phyloP scores from a whole-genome alignment of 64 coral and sea anemone genomes.

The Pocillopora verrucosa region DNA sequence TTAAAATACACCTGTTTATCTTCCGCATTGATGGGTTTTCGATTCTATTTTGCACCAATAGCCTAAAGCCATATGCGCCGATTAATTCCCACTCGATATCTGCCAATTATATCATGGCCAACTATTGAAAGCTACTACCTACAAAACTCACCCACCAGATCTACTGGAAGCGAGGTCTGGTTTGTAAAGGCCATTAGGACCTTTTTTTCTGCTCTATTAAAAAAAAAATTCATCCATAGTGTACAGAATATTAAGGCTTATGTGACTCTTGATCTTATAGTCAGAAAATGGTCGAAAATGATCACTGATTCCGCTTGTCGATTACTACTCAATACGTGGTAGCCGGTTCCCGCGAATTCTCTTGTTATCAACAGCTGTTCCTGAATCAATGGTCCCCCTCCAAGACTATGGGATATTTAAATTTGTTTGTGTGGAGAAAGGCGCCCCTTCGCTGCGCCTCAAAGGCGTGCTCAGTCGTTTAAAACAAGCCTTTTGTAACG shows the following conservation, averaged over 20 bases:
- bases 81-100: conserved; percentile 42
- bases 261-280: conserved; percentile 10
- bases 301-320: neutral
- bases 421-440: conserved; percentile 11
- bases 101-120: neutral
- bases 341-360: conserved; percentile 48
- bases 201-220: neutral
- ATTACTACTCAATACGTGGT: conserved; percentile 24
- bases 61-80: conserved; percentile 19
- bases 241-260: neutral
- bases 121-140: conserved; percentile 19
- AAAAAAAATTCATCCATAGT: neutral
- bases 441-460: neutral
- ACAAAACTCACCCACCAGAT: neutral
- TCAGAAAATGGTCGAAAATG: neutral
- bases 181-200: neutral
- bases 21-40: conserved; percentile 28
- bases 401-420: conserved; percentile 41
- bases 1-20: conserved; percentile 41
- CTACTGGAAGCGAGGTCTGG: neutral
- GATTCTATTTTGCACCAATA: conserved; percentile 46
- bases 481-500: conserved; percentile 1
- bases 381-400: neutral
- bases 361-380: conserved; percentile 39
- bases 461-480: neutral